Conservation (phyloP, 2,113 vertebrate species). For the Junco hyemalis region DNA sequence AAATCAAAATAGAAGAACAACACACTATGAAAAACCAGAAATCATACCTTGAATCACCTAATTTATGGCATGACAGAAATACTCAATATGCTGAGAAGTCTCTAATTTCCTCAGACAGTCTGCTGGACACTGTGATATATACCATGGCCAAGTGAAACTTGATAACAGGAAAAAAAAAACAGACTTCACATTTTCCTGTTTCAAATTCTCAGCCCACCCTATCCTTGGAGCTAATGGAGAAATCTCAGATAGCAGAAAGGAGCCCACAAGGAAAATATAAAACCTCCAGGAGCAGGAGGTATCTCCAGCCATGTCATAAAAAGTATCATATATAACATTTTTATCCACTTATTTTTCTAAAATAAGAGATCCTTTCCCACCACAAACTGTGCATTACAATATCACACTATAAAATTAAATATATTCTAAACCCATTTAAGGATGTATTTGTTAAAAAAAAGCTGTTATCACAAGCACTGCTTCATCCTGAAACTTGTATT, state of each 20-base stretch:
- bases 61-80: neutral
- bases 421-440: neutral
- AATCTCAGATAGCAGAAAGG: constrained; percentile 33
- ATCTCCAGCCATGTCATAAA: neutral
- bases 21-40: neutral
- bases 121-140: neutral
- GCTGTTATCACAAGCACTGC: neutral
- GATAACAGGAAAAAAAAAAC: neutral
- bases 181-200: constrained; percentile 22
- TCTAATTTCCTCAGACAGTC: neutral
- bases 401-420: neutral
- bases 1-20: neutral
- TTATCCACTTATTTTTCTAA: neutral
- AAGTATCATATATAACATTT: neutral
- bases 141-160: neutral
- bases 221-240: constrained; percentile 23
- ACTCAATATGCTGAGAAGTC: neutral
- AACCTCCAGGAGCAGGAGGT: neutral
- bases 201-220: neutral
- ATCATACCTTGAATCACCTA: neutral
- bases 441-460: neutral
- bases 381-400: neutral
- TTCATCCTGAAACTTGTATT: neutral
- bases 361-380: neutral
- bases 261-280: constrained; percentile 26